A percentile compares a stretch with the other conserved stretches of the same genome.
These are phyloP conservation scores for Galeopsomyia nigrocyanea DNA, from an alignment of 2,888 invertebrate species.

Conservation along the genomic window DNA sequence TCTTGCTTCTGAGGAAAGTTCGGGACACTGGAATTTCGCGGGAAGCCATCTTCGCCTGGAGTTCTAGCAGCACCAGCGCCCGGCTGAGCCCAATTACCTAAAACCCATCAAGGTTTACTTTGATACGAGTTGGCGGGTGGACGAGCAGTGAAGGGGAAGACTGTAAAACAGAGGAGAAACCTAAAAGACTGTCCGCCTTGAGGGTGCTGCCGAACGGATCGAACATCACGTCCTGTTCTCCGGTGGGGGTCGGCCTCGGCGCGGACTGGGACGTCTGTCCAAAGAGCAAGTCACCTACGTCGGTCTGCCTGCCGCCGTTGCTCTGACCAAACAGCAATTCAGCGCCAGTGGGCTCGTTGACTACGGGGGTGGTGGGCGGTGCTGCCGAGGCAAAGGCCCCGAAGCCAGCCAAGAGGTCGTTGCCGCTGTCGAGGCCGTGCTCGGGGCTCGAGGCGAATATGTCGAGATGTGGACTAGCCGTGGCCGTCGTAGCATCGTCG, in stretches of 20 bases:
- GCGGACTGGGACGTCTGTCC: conserved; percentile 47
- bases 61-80: conserved; percentile 42
- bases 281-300: conserved; percentile 58
- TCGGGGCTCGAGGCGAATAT: conserved; percentile 61
- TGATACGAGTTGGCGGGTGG: background rate
- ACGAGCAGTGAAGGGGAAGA: background rate
- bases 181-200: conserved; percentile 52
- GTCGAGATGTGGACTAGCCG: conserved; percentile 54
- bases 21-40: conserved; percentile 70
- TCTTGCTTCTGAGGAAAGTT: conserved; percentile 73
- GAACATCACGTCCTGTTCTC: conserved; percentile 59
- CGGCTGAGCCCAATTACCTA: conserved; percentile 63
- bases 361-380: conserved; percentile 34
- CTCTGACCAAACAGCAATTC: conserved; percentile 59
- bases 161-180: conserved; percentile 4
- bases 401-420: conserved; percentile 62
- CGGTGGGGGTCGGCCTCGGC: conserved; percentile 31
- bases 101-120: conserved; percentile 42
- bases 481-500: conserved; percentile 45
- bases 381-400: conserved; percentile 46
- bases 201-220: conserved; percentile 59
- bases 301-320: conserved; percentile 47
- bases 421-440: conserved; percentile 45
- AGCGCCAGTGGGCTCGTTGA: conserved; percentile 52
- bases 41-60: conserved; percentile 61